phyloP scores from a whole-genome alignment of 2,888 invertebrate species.

The Ditula angustiorana region DNA sequence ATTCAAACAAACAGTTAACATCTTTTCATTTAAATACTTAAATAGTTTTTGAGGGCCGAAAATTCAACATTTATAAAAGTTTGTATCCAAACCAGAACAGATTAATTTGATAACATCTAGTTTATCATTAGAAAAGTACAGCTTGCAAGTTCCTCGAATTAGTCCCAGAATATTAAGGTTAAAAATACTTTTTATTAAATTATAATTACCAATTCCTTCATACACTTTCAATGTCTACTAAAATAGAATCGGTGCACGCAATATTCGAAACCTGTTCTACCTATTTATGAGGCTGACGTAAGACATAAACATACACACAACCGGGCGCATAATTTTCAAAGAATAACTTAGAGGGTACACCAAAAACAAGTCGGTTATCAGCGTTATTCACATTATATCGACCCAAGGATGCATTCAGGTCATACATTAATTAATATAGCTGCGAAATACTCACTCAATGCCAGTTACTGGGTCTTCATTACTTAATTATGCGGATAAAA shows the following conservation, averaged over 20 bases:
- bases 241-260: constrained; percentile 2
- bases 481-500: constrained; percentile 21
- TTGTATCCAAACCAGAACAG: too few relatives aligned
- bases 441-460: constrained; percentile 37
- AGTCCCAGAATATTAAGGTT: too few relatives aligned
- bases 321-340: constrained; percentile 10
- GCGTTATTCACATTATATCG: background rate
- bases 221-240: too few relatives aligned
- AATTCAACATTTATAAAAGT: too few relatives aligned
- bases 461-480: constrained; percentile 27
- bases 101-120: too few relatives aligned
- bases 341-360: constrained; percentile 1
- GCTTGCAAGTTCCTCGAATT: too few relatives aligned
- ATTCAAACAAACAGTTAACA: too few relatives aligned
- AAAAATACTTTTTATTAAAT: too few relatives aligned
- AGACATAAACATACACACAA: constrained; percentile 18
- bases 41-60: too few relatives aligned
- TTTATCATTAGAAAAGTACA: too few relatives aligned
- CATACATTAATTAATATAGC: constrained; percentile 16
- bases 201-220: too few relatives aligned
- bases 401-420: constrained; percentile 19
- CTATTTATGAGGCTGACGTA: constrained; percentile 34
- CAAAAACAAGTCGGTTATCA: background rate
- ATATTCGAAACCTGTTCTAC: constrained; percentile 25
- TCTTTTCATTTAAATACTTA: too few relatives aligned